Evolutionary conservation across 2,888 invertebrate species (phyloP).

Genomic region (Liodrosophila aerea): DNA sequence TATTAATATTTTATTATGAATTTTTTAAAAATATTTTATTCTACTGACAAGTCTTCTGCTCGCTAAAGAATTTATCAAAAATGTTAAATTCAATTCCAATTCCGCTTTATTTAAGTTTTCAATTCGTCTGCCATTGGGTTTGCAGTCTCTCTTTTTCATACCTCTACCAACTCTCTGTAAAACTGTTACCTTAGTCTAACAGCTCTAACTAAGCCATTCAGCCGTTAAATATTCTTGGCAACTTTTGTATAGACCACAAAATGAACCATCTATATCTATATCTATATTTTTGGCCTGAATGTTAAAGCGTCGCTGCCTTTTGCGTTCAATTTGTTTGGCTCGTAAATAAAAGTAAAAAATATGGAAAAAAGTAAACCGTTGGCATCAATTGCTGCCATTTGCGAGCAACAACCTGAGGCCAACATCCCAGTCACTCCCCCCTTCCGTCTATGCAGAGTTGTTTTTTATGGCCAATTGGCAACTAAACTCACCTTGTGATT

Average conservation of each 20-base stretch:
- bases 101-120: too few relatives aligned
- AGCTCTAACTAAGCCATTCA: slow-evolving; percentile 8
- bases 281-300: slow-evolving; percentile 9
- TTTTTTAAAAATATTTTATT: too few relatives aligned
- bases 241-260: slow-evolving; percentile 7
- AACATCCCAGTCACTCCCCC: slow-evolving; percentile 6
- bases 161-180: too few relatives aligned
- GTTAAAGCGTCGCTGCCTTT: too few relatives aligned
- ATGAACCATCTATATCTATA: not conserved
- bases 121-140: too few relatives aligned
- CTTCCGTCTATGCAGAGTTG: not conserved
- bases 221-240: slow-evolving; percentile 20
- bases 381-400: slow-evolving; percentile 64
- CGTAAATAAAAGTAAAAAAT: slow-evolving; percentile 48
- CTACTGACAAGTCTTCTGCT: too few relatives aligned
- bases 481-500: slow-evolving; percentile 87
- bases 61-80: too few relatives aligned
- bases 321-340: slow-evolving; percentile 53
- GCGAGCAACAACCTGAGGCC: slow-evolving; percentile 38
- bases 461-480: slow-evolving; percentile 57
- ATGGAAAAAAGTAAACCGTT: slow-evolving; percentile 14
- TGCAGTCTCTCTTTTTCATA: too few relatives aligned
- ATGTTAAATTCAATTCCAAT: too few relatives aligned
- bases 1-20: too few relatives aligned
- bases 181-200: too few relatives aligned